Conservation (phyloP, 2,888 invertebrate genomes). For the Vanessa cardui region DNA sequence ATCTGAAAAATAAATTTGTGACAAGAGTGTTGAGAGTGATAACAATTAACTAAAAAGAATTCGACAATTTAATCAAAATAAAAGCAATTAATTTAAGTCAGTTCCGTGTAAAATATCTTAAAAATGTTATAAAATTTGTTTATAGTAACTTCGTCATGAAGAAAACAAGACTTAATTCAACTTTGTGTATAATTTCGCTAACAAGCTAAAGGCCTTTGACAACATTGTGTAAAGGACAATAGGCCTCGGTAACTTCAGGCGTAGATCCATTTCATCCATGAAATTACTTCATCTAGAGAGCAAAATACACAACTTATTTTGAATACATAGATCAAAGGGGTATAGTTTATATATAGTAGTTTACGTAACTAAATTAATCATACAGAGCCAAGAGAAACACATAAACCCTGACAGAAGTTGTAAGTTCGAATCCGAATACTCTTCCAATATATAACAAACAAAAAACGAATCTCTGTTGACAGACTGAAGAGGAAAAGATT, state of each 20-base stretch:
- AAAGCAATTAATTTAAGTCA: no score
- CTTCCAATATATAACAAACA: no score
- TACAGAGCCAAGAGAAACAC: no score
- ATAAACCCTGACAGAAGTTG: no score
- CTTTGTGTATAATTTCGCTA: slow-evolving; percentile 16
- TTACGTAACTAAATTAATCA: background rate
- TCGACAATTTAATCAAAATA: no score
- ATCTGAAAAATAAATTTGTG: no score
- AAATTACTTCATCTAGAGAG: slow-evolving; percentile 37
- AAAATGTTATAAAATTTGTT: background rate
- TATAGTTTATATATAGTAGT: background rate
- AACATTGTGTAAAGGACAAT: slow-evolving; percentile 23
- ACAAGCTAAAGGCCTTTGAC: slow-evolving; percentile 16
- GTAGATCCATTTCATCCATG: slow-evolving; percentile 50
- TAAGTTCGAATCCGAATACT: no score
- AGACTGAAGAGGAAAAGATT: no score
- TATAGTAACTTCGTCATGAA: background rate
- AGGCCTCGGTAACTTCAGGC: slow-evolving; percentile 11
- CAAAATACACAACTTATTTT: slow-evolving; percentile 9
- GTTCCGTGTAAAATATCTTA: no score
- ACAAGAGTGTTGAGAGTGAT: no score
- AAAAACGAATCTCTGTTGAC: no score
- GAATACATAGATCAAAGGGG: background rate
- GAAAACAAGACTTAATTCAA: slow-evolving; percentile 4
- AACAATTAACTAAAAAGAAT: no score